Base-by-base conservation (phyloP, 2,888 invertebrate species). In the Eilema depressum region DNA sequence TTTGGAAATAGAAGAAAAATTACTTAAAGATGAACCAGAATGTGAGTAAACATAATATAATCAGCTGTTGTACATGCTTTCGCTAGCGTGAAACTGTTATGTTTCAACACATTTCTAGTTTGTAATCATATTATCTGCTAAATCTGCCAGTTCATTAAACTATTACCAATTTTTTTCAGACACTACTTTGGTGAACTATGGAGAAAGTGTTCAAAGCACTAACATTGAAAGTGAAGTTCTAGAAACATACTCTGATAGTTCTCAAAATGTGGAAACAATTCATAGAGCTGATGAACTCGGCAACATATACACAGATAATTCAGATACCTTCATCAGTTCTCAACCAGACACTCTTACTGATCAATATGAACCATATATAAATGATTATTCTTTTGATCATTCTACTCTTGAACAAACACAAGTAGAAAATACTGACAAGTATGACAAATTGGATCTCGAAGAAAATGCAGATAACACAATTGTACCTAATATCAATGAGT, bases 11-110 rank as follows among this genome's bases (percentile, higher is more conserved):
- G 95, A 95, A 85, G 95, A 95, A 75, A 95, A 93, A 72, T 81
- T 95, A 30, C 83, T 95, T 3, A 95, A 93, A 88, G 95, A 95
- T 83, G 94, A 95, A 86, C 95, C 95, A 53, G 94, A 95, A 88
- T 95, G 95, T 95, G 85, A 83, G 87, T 82, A 7, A 59, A 37
- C 3, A 23, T 30, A 14, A 5, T 14, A n/a, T 4, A n/a, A 61
- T 28, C 3, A 30, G 8, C 4, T 60, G 3, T 61, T 11, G 14
- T 25, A 14, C 14, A 59, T 53, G n/a, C 10, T 53, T 8, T 10
- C 20, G 10, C 47, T 20, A 5, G 47, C 0, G n/a, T 53, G 20
- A 8, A 53, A n/a, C 20, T 53, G 53, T 53, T 53, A 8, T 20
- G 7, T 5, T 20, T 5, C 47, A 7, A 37, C 14, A 37, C 37